phyloP scores from a whole-genome alignment of 2,797 vertebrate genomes.

The Simalia tracyae region DNA sequence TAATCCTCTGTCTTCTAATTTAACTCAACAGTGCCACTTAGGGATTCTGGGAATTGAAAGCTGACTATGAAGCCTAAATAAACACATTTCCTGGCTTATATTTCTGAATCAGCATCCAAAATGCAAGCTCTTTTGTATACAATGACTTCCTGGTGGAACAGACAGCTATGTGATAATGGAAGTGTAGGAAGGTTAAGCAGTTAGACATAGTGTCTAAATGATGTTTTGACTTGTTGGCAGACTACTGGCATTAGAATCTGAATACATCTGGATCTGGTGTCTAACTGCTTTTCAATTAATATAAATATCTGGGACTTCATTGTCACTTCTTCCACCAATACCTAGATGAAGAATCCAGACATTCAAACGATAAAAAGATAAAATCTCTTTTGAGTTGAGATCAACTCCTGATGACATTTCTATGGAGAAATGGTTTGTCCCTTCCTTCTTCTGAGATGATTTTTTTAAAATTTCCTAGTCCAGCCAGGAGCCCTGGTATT shows the following conservation, averaged over 20 bases:
- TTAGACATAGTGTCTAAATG: not conserved
- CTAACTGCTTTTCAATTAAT: not conserved
- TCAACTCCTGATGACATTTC: too few relatives aligned
- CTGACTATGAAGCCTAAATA: not conserved
- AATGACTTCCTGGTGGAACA: not conserved
- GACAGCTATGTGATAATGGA: not conserved
- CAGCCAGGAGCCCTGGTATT: too few relatives aligned
- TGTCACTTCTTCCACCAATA: not conserved
- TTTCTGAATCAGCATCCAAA: not conserved
- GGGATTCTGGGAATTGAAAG: not conserved
- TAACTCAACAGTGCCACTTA: not conserved
- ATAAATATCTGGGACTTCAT: not conserved
- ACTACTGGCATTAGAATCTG: not conserved
- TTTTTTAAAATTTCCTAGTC: too few relatives aligned
- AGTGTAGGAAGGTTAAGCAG: not conserved
- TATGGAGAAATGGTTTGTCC: too few relatives aligned
- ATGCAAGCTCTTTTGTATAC: not conserved
- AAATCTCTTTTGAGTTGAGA: too few relatives aligned
- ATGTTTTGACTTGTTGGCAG: not conserved
- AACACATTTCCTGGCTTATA: not conserved
- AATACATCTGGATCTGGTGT: not conserved
- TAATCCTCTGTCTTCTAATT: not conserved
- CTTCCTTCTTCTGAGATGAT: too few relatives aligned
- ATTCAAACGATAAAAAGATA: not conserved
- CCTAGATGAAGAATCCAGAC: not conserved